These are phyloP conservation scores for Chionodraco myersi DNA, from an alignment of 2,113 vertebrate genomes.

Conservation along the genomic window DNA sequence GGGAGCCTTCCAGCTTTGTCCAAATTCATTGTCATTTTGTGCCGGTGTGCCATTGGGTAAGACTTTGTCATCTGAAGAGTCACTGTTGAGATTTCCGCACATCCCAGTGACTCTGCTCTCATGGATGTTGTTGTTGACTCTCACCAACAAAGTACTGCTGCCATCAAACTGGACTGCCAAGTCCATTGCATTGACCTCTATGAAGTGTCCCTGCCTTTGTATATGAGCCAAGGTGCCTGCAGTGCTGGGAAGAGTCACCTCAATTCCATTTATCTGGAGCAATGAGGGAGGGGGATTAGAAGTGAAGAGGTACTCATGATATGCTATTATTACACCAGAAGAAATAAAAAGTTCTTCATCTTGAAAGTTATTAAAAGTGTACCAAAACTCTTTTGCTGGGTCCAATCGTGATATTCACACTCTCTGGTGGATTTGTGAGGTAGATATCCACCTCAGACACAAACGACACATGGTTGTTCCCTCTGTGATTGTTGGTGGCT, in stretches of 20 bases:
- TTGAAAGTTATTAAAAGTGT: not conserved
- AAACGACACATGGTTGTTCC: conserved; percentile 73
- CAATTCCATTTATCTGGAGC: conserved; percentile 67
- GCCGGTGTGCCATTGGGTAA: conserved; percentile 66
- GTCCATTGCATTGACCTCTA: conserved; percentile 55
- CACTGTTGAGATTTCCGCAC: conserved; percentile 78
- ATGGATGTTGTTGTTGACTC: conserved; percentile 27
- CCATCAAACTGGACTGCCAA: conserved; percentile 74
- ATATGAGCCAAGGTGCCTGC: conserved; percentile 53
- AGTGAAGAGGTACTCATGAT: not conserved
- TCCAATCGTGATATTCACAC: conserved; percentile 61
- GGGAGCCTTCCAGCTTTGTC: conserved; percentile 75
- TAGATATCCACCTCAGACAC: conserved; percentile 77
- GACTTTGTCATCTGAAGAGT: conserved; percentile 77
- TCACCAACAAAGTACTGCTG: conserved; percentile 61
- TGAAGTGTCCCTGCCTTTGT: conserved; percentile 38
- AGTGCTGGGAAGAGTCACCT: conserved; percentile 41
- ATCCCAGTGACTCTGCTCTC: conserved; percentile 66
- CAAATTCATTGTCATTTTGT: conserved; percentile 73
- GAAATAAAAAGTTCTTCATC: not conserved
- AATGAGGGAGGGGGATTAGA: not conserved
- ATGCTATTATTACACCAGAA: not conserved
- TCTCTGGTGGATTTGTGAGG: conserved; percentile 42
- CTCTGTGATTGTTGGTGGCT: conserved; percentile 74
- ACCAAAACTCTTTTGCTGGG: conserved; percentile 70